Evolutionary conservation across 2,113 vertebrate genomes (phyloP).

Genomic region (Amblyornis subalaris): DNA sequence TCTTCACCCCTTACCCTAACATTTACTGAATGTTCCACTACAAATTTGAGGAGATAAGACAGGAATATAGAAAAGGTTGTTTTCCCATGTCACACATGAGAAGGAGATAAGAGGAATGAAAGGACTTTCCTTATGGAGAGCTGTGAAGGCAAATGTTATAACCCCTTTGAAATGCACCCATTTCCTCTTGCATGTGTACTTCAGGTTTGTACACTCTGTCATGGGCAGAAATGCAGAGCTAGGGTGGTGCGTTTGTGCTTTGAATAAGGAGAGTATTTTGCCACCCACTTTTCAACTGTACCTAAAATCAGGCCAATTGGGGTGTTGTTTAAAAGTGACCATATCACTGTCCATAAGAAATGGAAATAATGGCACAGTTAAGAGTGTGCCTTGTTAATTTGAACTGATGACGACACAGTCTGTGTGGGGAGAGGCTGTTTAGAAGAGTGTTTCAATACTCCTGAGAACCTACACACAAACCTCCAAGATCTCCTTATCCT

Average conservation of each 20-base stretch:
- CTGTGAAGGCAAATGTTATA: background rate
- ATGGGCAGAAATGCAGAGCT: background rate
- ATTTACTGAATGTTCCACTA: background rate
- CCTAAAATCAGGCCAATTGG: background rate
- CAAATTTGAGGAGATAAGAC: background rate
- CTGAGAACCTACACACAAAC: background rate
- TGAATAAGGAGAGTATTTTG: background rate
- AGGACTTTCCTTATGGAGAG: background rate
- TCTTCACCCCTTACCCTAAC: background rate
- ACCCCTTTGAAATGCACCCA: background rate
- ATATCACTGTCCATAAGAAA: background rate
- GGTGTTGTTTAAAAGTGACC: background rate
- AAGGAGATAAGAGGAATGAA: background rate
- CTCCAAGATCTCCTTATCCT: background rate
- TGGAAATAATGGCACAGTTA: background rate
- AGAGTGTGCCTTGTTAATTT: background rate
- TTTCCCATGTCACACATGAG: background rate
- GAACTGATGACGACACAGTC: background rate
- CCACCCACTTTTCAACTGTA: background rate
- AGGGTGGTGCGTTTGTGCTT: background rate
- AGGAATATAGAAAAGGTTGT: background rate
- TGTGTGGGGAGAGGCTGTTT: background rate
- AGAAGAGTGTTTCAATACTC: background rate
- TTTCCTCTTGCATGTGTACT: background rate
- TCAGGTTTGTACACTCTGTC: background rate